A percentile compares a stretch with the other conserved stretches of the same genome.
phyloP scores from a whole-genome alignment of 2,797 vertebrate species.

The Gallinago stenura region DNA sequence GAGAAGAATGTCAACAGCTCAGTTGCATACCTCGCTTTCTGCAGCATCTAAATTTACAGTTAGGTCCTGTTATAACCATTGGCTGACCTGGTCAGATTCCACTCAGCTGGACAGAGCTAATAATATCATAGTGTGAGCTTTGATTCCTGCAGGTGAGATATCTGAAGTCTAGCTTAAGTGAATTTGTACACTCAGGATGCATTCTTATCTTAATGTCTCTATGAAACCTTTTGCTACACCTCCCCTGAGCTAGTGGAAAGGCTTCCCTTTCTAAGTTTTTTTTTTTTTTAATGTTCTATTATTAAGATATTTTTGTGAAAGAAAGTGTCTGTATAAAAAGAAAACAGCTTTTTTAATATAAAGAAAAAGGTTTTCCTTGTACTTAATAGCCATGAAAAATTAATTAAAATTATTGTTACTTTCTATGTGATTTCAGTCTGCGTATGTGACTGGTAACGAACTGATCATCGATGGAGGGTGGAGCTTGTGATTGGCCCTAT shows the following conservation, averaged over 20 bases:
- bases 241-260: not conserved
- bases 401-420: not conserved
- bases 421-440: conserved; percentile 83
- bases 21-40: not conserved
- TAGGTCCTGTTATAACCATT: not conserved
- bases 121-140: not conserved
- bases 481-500: conserved; percentile 84
- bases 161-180: not conserved
- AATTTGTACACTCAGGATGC: not conserved
- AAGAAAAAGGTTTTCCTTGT: not conserved
- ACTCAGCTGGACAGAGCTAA: not conserved
- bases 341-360: not conserved
- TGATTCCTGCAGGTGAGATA: not conserved
- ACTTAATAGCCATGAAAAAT: not conserved
- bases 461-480: conserved; percentile 95
- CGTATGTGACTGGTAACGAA: conserved; percentile 92
- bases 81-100: not conserved
- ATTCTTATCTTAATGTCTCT: not conserved
- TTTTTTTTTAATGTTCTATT: not conserved
- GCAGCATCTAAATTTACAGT: not conserved
- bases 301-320: not conserved
- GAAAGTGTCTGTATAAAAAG: not conserved
- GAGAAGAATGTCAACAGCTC: not conserved
- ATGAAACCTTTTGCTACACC: not conserved
- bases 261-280: not conserved